phyloP scores from a whole-genome alignment of 2,888 invertebrate species.

The Deilephila elpenor region DNA sequence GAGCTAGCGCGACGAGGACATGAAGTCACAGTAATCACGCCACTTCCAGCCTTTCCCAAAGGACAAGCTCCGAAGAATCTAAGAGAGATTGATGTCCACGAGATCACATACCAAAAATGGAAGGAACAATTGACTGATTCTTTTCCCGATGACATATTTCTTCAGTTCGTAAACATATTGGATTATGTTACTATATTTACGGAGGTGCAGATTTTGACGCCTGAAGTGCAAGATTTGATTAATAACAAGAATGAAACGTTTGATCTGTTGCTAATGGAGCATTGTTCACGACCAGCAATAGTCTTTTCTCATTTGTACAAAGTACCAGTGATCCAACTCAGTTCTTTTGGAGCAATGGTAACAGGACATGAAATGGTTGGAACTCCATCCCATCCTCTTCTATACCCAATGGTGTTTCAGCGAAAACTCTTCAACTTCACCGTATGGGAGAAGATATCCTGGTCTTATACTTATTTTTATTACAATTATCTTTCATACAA shows the following conservation, averaged over 20 bases:
- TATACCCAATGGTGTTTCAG: slow-evolving; percentile 47
- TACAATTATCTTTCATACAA: slow-evolving; percentile 23
- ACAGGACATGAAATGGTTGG: slow-evolving; percentile 48
- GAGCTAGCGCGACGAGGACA: slow-evolving; percentile 69
- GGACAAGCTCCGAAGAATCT: slow-evolving; percentile 53
- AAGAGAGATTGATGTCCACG: slow-evolving; percentile 65
- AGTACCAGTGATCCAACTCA: slow-evolving; percentile 51
- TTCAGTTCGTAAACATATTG: slow-evolving; percentile 35
- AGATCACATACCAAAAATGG: slow-evolving; percentile 49
- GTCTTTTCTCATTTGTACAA: slow-evolving; percentile 49
- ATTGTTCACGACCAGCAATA: slow-evolving; percentile 40
- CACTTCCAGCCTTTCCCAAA: slow-evolving; percentile 59
- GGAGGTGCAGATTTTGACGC: slow-evolving; percentile 41
- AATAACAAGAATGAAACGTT: slow-evolving; percentile 44
- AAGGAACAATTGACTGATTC: slow-evolving; percentile 28
- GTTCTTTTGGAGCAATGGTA: slow-evolving; percentile 48
- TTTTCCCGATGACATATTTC: slow-evolving; percentile 36
- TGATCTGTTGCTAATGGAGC: slow-evolving; percentile 58
- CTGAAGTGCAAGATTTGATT: slow-evolving; percentile 47
- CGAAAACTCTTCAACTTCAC: slow-evolving; percentile 52
- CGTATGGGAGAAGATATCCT: slow-evolving; percentile 49
- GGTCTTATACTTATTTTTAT: slow-evolving; percentile 42
- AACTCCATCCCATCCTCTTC: slow-evolving; percentile 51
- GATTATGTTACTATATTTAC: slow-evolving; percentile 34
- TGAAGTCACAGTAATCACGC: slow-evolving; percentile 64